Evolutionary conservation across 2,888 invertebrate species (phyloP), one percentile per base, ranked within the genome.

Genomic region (Drosophila cognata): DNA sequence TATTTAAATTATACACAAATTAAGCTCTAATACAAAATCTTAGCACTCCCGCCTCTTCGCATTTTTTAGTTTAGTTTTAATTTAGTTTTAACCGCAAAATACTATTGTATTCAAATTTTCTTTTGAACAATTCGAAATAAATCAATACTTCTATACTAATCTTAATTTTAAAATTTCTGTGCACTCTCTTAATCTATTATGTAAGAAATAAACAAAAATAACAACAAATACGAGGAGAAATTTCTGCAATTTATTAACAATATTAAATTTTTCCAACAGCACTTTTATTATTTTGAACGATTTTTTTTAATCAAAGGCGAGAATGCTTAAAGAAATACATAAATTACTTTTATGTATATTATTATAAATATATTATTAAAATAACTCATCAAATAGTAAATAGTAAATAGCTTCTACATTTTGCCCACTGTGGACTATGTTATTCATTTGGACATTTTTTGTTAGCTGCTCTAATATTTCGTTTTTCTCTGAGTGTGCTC

Each of bases 361-460:
- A 31, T 31, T 31, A 31, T 31, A 31, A 31, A 31, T 31, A 21
- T 43, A 43, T 43, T 43, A 21, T 13, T 43, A 13, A 46, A 46
- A 46, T 21, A 7, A 1, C 2, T 16, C 4, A 7, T 21, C 21
- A 21, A 21, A 21, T 21, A 21, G 21, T 21, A 21, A 21, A 21
- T 46, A 25, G 4, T 7, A 21, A 21, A 7, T 6, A 16, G 7
- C 4, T 46, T 1, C 28, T 6, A 10, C n/a, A 38, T 50, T 60
- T 64, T 2, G 16, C 33, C 57, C 68, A 68, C 60, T 58, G 62
- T 61, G 21, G 18, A 51, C 29, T 33, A 66, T 74, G 80, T 77
- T 84, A 82, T 67, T 74, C 78, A 79, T 77, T 85, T 85, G 65
- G 61, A 61, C 41, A 80, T 77, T 74, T 82, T 74, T 85, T 85